These are phyloP conservation scores for Ariopsis seemanni DNA, from an alignment of 2,113 vertebrate species.

Conservation along the genomic window DNA sequence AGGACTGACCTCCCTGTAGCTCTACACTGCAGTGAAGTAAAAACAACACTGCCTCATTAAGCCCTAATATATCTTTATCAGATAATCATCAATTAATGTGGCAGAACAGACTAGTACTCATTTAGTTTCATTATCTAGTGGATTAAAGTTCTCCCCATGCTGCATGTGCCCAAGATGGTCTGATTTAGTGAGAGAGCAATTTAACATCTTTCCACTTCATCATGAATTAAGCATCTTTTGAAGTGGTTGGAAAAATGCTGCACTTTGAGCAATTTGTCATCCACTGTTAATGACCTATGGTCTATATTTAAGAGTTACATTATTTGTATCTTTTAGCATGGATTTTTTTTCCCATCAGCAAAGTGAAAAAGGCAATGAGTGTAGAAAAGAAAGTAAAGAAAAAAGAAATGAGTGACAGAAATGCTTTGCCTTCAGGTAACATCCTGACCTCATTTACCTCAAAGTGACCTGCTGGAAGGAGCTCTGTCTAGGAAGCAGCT, in stretches of 20 bases:
- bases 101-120: conserved; percentile 58
- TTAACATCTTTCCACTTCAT: conserved; percentile 10
- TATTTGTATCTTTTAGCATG: neutral
- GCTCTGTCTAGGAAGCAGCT: conserved; percentile 31
- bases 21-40: conserved; percentile 37
- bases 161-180: conserved; percentile 12
- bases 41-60: conserved; percentile 66
- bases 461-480: conserved; percentile 16
- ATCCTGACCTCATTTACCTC: conserved; percentile 42
- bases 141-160: conserved; percentile 40
- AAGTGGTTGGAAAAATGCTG: conserved; percentile 20
- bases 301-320: neutral
- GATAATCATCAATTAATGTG: conserved; percentile 73
- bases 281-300: neutral
- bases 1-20: conserved; percentile 12
- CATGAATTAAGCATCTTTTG: conserved; percentile 17
- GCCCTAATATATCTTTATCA: conserved; percentile 67
- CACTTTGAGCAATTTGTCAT: neutral
- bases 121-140: conserved; percentile 70
- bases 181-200: conserved; percentile 24
- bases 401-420: neutral
- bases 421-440: conserved; percentile 23
- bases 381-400: neutral
- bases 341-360: neutral
- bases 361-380: neutral